Conservation (phyloP, 2,113 vertebrate genomes). For the Hippocampus guttulatus region DNA sequence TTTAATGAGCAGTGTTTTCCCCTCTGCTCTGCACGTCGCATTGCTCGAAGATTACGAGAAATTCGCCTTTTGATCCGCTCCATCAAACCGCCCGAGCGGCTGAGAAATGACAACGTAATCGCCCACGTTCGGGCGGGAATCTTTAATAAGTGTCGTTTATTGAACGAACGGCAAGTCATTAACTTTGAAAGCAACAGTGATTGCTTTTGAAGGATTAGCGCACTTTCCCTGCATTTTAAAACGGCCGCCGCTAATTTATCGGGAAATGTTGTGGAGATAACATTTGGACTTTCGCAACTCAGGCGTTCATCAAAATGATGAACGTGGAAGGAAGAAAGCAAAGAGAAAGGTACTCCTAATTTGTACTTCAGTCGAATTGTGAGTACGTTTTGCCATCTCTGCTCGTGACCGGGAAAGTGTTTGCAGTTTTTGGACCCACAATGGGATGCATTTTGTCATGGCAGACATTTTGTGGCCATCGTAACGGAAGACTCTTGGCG, state of each 20-base stretch:
- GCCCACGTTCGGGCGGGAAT: slow-evolving; percentile 49
- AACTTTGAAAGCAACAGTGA: slow-evolving; percentile 63
- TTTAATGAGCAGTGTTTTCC: slow-evolving; percentile 1
- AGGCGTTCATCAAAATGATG: slow-evolving; percentile 34
- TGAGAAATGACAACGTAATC: slow-evolving; percentile 51
- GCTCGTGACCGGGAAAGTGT: too few relatives aligned
- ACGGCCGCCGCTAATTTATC: slow-evolving; percentile 36
- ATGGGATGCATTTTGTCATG: background rate
- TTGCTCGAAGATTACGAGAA: slow-evolving; percentile 42
- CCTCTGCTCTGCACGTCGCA: slow-evolving; percentile 5
- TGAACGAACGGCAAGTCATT: slow-evolving; percentile 67
- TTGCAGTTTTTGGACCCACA: too few relatives aligned
- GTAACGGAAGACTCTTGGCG: background rate
- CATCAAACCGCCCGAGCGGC: slow-evolving; percentile 43
- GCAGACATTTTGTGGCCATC: background rate
- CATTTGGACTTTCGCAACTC: slow-evolving; percentile 36
- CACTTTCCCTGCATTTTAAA: slow-evolving; percentile 55
- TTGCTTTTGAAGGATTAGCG: slow-evolving; percentile 62
- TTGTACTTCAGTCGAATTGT: too few relatives aligned
- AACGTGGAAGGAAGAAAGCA: too few relatives aligned
- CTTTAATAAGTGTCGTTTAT: slow-evolving; percentile 63
- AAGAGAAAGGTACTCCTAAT: too few relatives aligned
- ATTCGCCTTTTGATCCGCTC: slow-evolving; percentile 44
- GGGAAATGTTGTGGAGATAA: slow-evolving; percentile 48
- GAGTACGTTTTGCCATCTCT: too few relatives aligned